Base-by-base conservation (phyloP, 1,140 invertebrate species). In the Drosophila malerkotliana region DNA sequence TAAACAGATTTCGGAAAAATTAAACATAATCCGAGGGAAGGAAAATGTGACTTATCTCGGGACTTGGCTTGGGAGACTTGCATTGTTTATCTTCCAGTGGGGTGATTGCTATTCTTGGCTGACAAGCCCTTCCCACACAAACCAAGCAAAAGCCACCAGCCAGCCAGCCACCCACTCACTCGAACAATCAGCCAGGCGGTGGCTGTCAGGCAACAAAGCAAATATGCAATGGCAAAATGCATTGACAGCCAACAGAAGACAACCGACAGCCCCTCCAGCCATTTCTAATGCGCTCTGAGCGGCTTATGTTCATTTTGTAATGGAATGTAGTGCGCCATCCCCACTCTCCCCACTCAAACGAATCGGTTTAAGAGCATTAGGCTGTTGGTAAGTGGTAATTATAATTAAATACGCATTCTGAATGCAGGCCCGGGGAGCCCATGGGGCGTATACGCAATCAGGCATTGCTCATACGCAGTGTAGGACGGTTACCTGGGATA, bases 361-460 rank as follows among this genome's bases (percentile, higher is more conserved):
- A 74, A 75, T 75, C 72, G 71, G 72, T 44, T 32, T 52, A 51
- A 74, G 53, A 44, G 74, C 64, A 87, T 85, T 87, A 75, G 73
- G 41, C 45, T 18, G 48, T 28, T 54, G 60, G 68, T 74, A 64
- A 82, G 74, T 68, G 61, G 64, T 59, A 78, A 76, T 85, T 85
- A 87, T 82, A 87, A 85, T 85, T 87, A 85, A 82, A 78, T 81
- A 67, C 78, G 55, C 69, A 78, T 87, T 75, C 79, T 68, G 44
- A 54, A 54, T 64, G 56, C 39, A 34, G 28, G 28, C 12, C 28
- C 4, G 51, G 9, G 8, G 18, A 18, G 62, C 41, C 26, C 18
- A 60, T 49, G 24, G 24, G 69, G 39, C 72, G 72, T 58, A 82
- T 81, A 71, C 79, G 75, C 68, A 82, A 75, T 62, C n/a, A 44